Conservation (phyloP, 1,140 invertebrate species). For the Nephotettix cincticeps region DNA sequence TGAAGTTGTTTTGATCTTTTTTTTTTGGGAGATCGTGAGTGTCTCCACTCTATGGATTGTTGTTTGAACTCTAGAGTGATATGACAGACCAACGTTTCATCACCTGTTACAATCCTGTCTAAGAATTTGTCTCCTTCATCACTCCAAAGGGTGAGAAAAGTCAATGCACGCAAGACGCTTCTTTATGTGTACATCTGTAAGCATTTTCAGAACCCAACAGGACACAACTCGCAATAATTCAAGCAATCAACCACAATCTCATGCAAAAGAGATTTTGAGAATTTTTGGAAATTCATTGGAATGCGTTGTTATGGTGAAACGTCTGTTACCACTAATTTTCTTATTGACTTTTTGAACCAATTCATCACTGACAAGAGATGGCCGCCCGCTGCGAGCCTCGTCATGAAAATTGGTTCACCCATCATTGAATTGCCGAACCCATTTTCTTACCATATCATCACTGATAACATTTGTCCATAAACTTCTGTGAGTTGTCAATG, state of each 20-base stretch:
- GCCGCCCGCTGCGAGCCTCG: too few relatives aligned
- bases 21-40: too few relatives aligned
- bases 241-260: not conserved
- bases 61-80: too few relatives aligned
- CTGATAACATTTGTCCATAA: not conserved
- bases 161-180: slow-evolving; percentile 2
- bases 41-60: too few relatives aligned
- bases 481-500: not conserved
- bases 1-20: too few relatives aligned
- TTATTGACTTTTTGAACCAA: not conserved
- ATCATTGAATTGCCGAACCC: too few relatives aligned
- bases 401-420: too few relatives aligned
- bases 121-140: slow-evolving; percentile 12
- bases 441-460: not conserved
- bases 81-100: too few relatives aligned
- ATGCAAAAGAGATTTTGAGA: not conserved
- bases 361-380: too few relatives aligned
- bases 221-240: too few relatives aligned
- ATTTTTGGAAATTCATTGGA: not conserved
- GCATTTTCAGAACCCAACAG: not conserved
- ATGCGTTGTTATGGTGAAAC: not conserved
- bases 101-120: slow-evolving; percentile 18
- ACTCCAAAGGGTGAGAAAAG: slow-evolving; percentile 31
- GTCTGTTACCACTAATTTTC: not conserved
- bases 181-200: not conserved